phyloP scores from a whole-genome alignment of 2,888 invertebrate genomes.

The Rhabditophanes sp. region DNA sequence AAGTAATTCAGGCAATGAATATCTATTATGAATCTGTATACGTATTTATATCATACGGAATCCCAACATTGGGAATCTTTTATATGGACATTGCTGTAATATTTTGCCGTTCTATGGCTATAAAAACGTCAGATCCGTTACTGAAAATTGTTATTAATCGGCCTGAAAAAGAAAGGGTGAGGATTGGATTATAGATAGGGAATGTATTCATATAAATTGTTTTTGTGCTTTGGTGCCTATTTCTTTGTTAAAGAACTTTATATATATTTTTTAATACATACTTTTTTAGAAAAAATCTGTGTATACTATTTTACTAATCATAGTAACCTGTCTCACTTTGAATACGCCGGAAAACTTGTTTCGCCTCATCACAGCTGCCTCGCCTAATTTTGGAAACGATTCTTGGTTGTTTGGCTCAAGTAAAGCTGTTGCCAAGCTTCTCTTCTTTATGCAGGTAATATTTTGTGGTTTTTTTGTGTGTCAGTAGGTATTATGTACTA shows the following conservation, averaged over 20 bases:
- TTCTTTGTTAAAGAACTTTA: constrained; percentile 3
- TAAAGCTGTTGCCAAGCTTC: too few species aligned
- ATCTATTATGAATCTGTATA: constrained; percentile 18
- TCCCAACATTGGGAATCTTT: constrained; percentile 18
- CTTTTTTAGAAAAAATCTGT: constrained; percentile 19
- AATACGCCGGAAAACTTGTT: constrained; percentile 25
- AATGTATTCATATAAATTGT: neutral
- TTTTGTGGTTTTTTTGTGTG: too few species aligned
- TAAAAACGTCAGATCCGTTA: constrained; percentile 21
- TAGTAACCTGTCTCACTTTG: constrained; percentile 18
- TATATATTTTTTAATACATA: constrained; percentile 6
- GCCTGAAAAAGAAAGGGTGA: constrained; percentile 27
- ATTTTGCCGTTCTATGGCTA: constrained; percentile 17
- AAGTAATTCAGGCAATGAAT: too few species aligned
- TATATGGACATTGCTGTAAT: constrained; percentile 26
- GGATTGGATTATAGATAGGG: constrained; percentile 2
- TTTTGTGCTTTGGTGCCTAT: constrained; percentile 2
- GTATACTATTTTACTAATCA: constrained; percentile 26
- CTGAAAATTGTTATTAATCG: constrained; percentile 34
- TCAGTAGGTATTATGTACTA: too few species aligned
- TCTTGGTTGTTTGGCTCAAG: too few species aligned
- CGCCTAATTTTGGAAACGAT: too few species aligned
- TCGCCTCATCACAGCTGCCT: constrained; percentile 8
- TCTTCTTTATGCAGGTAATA: too few species aligned
- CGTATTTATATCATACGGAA: constrained; percentile 17